A percentile compares a stretch with the other conserved stretches of the same genome.
These are phyloP conservation scores for Acanthopleura granulata DNA, from an alignment of 2,888 invertebrate species.

Conservation along the genomic window DNA sequence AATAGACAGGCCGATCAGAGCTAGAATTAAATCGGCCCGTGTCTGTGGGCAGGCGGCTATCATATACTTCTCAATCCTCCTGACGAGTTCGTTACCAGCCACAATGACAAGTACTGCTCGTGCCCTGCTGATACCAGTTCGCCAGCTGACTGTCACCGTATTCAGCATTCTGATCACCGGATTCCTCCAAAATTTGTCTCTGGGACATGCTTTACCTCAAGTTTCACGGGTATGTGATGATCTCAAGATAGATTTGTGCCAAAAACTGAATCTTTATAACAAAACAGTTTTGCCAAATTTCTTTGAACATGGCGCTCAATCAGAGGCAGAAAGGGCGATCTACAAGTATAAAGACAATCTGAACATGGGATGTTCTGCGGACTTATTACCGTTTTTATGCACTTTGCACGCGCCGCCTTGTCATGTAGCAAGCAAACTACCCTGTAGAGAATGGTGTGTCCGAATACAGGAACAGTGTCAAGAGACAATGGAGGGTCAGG, in stretches of 20 bases:
- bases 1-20: too few relatives aligned
- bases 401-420: background rate
- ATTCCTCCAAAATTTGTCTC: too few relatives aligned
- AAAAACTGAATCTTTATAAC: background rate
- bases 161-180: too few relatives aligned
- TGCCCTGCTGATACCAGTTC: too few relatives aligned
- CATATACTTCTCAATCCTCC: too few relatives aligned
- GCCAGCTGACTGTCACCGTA: too few relatives aligned
- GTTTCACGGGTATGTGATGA: too few relatives aligned
- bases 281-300: background rate
- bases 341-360: background rate
- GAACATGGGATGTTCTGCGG: background rate
- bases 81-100: too few relatives aligned
- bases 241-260: background rate
- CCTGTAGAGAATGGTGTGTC: conserved; percentile 5
- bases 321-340: background rate
- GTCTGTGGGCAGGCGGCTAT: too few relatives aligned
- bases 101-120: too few relatives aligned
- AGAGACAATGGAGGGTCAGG: background rate
- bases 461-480: background rate
- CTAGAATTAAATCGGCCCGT: too few relatives aligned
- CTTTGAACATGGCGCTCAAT: background rate
- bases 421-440: background rate
- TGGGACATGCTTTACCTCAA: too few relatives aligned
- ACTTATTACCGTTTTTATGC: background rate